phyloP scores from a whole-genome alignment of 2,888 invertebrate species.

The Polyommatus icarus region DNA sequence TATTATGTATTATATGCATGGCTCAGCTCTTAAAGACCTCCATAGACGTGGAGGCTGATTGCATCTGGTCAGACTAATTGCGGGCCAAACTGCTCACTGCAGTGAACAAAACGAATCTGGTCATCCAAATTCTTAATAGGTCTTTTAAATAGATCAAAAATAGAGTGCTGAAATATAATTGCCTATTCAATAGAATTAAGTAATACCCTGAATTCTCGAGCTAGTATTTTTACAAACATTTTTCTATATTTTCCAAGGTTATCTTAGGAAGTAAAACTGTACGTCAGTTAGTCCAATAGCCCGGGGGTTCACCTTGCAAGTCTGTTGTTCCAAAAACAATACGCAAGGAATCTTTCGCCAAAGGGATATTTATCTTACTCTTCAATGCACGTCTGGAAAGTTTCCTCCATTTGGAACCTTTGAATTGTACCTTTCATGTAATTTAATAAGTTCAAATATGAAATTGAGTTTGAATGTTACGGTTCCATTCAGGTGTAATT shows the following conservation, averaged over 20 bases:
- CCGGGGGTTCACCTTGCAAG: slow-evolving; percentile 40
- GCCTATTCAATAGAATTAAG: not conserved
- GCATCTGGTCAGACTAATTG: too few species aligned
- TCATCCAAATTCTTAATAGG: too few species aligned
- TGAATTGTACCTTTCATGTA: slow-evolving; percentile 12
- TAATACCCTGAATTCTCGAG: not conserved
- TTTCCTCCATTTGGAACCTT: slow-evolving; percentile 37
- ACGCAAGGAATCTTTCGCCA: slow-evolving; percentile 41
- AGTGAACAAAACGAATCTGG: too few species aligned
- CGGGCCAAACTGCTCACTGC: too few species aligned
- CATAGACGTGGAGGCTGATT: too few species aligned
- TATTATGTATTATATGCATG: too few species aligned
- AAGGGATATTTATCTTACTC: slow-evolving; percentile 51
- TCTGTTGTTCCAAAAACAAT: slow-evolving; percentile 44
- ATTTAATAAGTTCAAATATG: slow-evolving; percentile 10
- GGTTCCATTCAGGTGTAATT: not conserved
- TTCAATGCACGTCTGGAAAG: slow-evolving; percentile 48
- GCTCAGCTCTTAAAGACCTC: too few species aligned
- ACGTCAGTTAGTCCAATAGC: slow-evolving; percentile 31
- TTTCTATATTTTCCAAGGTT: slow-evolving; percentile 17
- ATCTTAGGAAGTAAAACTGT: not conserved
- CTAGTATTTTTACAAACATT: not conserved
- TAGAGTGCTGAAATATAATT: not conserved
- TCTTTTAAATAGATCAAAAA: too few species aligned
- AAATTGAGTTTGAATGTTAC: not conserved